Conservation (phyloP, 2,113 vertebrate species). For the Anser cygnoides region DNA sequence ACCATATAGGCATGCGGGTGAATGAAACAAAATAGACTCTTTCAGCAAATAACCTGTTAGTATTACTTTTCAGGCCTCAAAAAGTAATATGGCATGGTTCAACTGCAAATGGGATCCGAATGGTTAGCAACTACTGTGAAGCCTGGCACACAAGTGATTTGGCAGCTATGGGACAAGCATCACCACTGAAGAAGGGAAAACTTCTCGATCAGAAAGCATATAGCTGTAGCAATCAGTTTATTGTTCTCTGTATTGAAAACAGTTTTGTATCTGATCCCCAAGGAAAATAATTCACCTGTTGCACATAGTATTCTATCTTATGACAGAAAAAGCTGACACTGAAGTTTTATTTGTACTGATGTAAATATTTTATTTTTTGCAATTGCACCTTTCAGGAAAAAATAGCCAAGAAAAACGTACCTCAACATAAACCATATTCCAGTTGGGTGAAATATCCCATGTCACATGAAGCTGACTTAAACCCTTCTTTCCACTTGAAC, state of each 20-base stretch:
- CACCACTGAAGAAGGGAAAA: slow-evolving; percentile 83
- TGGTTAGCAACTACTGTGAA: slow-evolving; percentile 90
- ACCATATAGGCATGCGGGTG: background rate
- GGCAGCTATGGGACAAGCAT: slow-evolving; percentile 87
- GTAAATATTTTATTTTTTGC: slow-evolving; percentile 80
- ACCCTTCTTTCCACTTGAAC: background rate
- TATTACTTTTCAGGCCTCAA: slow-evolving; percentile 83
- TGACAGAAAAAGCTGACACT: slow-evolving; percentile 67
- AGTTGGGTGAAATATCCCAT: background rate
- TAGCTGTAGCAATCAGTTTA: slow-evolving; percentile 88
- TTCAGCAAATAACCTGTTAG: slow-evolving; percentile 33
- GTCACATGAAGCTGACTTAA: background rate
- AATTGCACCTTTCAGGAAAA: slow-evolving; percentile 65
- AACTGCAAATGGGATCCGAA: slow-evolving; percentile 78
- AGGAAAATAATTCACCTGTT: slow-evolving; percentile 70
- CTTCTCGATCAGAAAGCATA: slow-evolving; percentile 89
- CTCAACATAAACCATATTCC: slow-evolving; percentile 64
- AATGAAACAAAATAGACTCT: background rate
- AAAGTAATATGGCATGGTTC: slow-evolving; percentile 96
- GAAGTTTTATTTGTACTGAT: slow-evolving; percentile 72
- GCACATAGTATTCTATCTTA: slow-evolving; percentile 31
- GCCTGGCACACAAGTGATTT: slow-evolving; percentile 84
- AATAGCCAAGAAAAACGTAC: slow-evolving; percentile 81
- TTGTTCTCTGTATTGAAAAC: slow-evolving; percentile 95
- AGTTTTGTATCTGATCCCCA: slow-evolving; percentile 83